Base-by-base conservation (phyloP, 92 coral and sea anemone genomes). In the Pocillopora meandrina region DNA sequence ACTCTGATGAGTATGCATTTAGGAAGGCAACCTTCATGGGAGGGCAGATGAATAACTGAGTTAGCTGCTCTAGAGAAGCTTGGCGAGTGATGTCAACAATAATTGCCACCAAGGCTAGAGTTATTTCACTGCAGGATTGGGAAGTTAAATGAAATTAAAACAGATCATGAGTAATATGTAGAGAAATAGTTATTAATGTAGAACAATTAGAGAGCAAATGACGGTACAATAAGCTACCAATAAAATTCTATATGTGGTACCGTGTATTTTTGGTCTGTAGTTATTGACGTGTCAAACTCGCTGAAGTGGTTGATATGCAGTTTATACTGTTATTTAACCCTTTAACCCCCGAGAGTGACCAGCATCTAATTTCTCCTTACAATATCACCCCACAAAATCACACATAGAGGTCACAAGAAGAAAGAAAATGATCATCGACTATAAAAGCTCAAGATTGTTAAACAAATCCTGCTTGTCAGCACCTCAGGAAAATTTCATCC, bases 141-240 rank as follows among this genome's bases (percentile, higher is more conserved):
- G 71, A 13, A 70, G 77, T 26, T 19, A 0, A 83, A 63, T 61
- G 16, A 74, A 55, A 12, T 3, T 67, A 47, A 79, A 65, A 42
- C 8, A 42, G 52, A 42, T 42, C 4, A 42, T 3, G 52, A 42
- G 52, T 42, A 42, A 70, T 65, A 5, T 2, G 12, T 36, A 17
- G 10, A 55, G 11, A 74, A 83, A 62, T 60, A 23, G 61, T 52
- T 49, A 26, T 74, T 47, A 83, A 72, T 73, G 72, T 83, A 83
- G 86, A 17, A 61, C 55, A 73, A 83, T 60, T 65, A 74, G 36
- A 55, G 21, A 72, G 15, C 61, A 61, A 73, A 61, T 83, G 64
- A 49, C 88, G 82, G 82, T 84, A 84, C 88, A 66, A 76, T 75
- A 2, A 84, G 82, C 86, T 83, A 84, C 88, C 83, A 84, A 77